A percentile compares a stretch with the other conserved stretches of the same genome.
These are phyloP conservation scores for Syngnathus scovelli DNA, from an alignment of 2,113 vertebrate genomes.

Conservation along the genomic window DNA sequence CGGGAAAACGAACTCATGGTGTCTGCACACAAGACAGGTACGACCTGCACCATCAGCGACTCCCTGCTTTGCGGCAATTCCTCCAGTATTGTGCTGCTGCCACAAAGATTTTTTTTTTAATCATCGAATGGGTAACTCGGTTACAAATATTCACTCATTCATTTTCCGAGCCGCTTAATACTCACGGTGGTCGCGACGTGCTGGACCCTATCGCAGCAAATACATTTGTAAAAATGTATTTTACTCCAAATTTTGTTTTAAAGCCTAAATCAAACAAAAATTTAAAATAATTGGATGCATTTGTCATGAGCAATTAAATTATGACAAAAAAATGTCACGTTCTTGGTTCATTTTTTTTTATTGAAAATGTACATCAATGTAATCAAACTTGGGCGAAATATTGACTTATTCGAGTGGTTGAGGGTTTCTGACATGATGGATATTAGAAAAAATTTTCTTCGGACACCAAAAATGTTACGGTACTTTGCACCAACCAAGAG, in stretches of 20 bases:
- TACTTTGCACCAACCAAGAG: slow-evolving; percentile 64
- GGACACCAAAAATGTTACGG: slow-evolving; percentile 58
- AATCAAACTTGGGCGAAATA: slow-evolving; percentile 67
- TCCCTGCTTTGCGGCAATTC: slow-evolving; percentile 21
- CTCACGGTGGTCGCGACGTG: too few species aligned
- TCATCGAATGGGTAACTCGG: neutral
- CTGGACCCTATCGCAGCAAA: too few species aligned
- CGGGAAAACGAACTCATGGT: too few species aligned
- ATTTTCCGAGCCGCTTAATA: too few species aligned
- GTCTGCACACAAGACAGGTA: too few species aligned
- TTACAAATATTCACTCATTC: neutral
- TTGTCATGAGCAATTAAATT: neutral
- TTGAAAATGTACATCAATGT: slow-evolving; percentile 76
- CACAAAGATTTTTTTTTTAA: neutral
- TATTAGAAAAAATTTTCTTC: slow-evolving; percentile 65
- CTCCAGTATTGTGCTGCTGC: neutral
- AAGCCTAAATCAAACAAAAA: neutral
- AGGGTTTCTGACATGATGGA: slow-evolving; percentile 52
- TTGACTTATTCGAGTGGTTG: slow-evolving; percentile 46
- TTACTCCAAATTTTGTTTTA: neutral
- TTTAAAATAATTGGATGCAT: too few species aligned
- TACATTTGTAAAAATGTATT: neutral
- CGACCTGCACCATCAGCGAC: too few species aligned
- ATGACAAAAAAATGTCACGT: slow-evolving; percentile 10
- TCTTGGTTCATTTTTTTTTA: slow-evolving; percentile 63